Conservation (phyloP, 2,797 vertebrate genomes). For the Babyrousa celebensis region DNA sequence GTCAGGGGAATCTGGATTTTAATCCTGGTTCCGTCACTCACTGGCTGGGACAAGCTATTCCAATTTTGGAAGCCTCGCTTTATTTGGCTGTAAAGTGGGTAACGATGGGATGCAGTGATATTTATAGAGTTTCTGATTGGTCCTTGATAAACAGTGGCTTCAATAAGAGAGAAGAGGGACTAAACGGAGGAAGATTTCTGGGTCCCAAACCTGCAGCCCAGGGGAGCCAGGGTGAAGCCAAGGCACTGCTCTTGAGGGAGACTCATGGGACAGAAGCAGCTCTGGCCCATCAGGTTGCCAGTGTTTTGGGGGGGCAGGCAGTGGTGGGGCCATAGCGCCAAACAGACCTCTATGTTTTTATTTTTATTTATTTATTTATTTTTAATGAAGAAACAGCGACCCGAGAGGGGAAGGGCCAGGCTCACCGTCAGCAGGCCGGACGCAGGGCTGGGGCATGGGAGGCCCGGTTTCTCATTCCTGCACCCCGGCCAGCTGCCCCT, state of each 20-base stretch:
- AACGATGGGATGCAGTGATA: not conserved
- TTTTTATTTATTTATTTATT: no score
- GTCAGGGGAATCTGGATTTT: not conserved
- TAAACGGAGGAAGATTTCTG: not conserved
- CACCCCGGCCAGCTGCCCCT: not conserved
- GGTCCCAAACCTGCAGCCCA: not conserved
- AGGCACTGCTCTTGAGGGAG: not conserved
- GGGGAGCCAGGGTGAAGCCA: not conserved
- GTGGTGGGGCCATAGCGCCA: accelerated
- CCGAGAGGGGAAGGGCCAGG: not conserved
- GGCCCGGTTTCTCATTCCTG: not conserved
- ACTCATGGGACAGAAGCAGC: not conserved
- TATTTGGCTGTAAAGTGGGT: not conserved
- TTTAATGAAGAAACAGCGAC: not conserved
- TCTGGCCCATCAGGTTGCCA: not conserved
- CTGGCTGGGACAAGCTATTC: not conserved
- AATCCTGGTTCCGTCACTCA: not conserved
- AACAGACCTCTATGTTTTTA: not conserved
- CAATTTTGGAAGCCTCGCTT: not conserved
- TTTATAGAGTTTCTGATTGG: not conserved
- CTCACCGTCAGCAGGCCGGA: not conserved
- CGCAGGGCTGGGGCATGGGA: not conserved
- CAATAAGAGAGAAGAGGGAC: not conserved
- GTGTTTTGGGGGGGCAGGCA: not conserved
- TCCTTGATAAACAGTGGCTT: not conserved